Conservation (phyloP, 1,140 invertebrate species). For the Lethrus apterus region DNA sequence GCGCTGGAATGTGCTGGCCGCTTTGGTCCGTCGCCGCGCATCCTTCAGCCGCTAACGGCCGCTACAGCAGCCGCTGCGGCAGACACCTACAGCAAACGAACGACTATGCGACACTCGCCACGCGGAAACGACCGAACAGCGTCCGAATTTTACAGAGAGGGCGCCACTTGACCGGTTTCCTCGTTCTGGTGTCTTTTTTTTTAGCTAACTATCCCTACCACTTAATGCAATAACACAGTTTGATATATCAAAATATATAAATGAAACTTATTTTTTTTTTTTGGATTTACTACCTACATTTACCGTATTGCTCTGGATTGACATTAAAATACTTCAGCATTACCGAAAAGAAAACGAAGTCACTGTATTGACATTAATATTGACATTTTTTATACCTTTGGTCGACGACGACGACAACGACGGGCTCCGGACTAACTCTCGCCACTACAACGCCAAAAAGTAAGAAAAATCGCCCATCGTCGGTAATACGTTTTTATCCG, state of each 20-base stretch:
- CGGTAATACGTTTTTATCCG: no score
- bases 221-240: conserved; percentile 39
- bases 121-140: no score
- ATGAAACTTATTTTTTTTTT: conserved; percentile 21
- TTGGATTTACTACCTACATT: conserved; percentile 34
- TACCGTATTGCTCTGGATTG: conserved; percentile 43
- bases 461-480: no score
- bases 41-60: conserved; percentile 8
- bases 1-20: conserved; percentile 26
- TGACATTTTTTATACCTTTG: conserved; percentile 42
- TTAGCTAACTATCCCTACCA: conserved; percentile 20
- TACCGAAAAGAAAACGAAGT: conserved; percentile 28
- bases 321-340: conserved; percentile 34
- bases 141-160: no score
- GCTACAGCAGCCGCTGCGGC: conserved; percentile 4
- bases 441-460: conserved; percentile 14
- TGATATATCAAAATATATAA: conserved; percentile 39
- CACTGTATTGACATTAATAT: conserved; percentile 42
- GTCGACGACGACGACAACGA: conserved; percentile 22
- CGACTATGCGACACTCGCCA: background rate
- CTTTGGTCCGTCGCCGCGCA: conserved; percentile 18
- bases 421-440: no score
- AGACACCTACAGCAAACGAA: conserved; percentile 5
- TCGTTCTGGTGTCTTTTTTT: conserved; percentile 9
- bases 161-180: no score